Evolutionary conservation across 2,797 vertebrate genomes (phyloP), one percentile per base, ranked within the genome.

Genomic region (Corythornis leucogaster): DNA sequence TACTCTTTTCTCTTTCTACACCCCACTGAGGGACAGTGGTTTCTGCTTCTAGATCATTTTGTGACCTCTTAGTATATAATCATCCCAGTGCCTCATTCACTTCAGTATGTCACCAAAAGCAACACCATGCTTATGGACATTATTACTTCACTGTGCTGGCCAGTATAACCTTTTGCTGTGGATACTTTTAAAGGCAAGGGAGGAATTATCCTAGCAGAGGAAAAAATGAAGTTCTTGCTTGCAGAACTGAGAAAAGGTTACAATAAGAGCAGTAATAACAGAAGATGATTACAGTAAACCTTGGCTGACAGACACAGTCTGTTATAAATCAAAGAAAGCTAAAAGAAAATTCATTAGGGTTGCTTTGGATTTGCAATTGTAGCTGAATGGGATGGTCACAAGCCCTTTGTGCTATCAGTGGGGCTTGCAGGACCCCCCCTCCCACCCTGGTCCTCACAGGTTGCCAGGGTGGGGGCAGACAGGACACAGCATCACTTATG

Each of bases 341-440:
- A 33, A 69, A 73, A 78, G 33, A 59, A 68, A 63, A 62, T 26
- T n/a, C 54, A 17, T 28, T 35, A 33, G 50, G 45, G n/a, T 45
- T 67, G 20, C 21, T 18, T 3, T 69, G 35, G 40, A 89, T 18
- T 33, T 75, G 30, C 68, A 46, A 2, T 18, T 61, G 45, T 58
- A 73, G n/a, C 40, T 62, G 58, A n/a, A 13, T 7, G 17, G 25
- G 51, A 17, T 46, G 33, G 12, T 48, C 24, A 3, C 33, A 59
- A 63, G 43, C 9, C 20, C 33, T 67, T 16, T 55, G 5, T 55
- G 45, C 19, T 61, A 30, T 15, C 0, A 0, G 19, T 53, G 73
- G 19, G 57, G 14, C 38, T 66, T 86, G 58, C 12, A 75, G 67
- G 21, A n/a, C 3, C 0, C 9, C 13, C 11, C 28, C 12, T 6